Base-by-base conservation (phyloP, 2,888 invertebrate genomes). In the Eupithecia dodoneata region DNA sequence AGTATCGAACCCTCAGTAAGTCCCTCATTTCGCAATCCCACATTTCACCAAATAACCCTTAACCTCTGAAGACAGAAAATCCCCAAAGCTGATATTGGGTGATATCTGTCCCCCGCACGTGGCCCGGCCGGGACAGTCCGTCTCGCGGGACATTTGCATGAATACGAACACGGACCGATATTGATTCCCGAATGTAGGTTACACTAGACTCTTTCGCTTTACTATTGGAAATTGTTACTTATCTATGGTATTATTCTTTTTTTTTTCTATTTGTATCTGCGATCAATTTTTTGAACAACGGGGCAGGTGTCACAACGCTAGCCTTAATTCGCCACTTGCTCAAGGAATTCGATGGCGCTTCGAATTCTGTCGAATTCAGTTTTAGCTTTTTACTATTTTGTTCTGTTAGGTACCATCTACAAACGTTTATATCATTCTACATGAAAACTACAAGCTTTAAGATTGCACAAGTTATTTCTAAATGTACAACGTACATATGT, bases 71-170 rank as follows among this genome's bases (percentile, higher is more conserved):
- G 45, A 47, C 70, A 70, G 47, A 47, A 70, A 70, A 70, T 47
- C 30, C 47, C 70, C 47, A 18, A 42, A 66, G 66, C 66, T 42
- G 70, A n/a, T 70, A 70, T 70, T 49, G 13, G 30, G 47, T 18
- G 42, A 45, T 70, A 70, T 70, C 70, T 70, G 70, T 47, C 70
- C 69, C 69, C 5, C 10, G 70, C 42, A 67, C 70, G 70, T 45
- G 18, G 47, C 12, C 67, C 44, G 67, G n/a, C 18, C 42, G 66
- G 42, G 66, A 42, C 66, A 15, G 80, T 79, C 80, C 73, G 79
- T 82, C 83, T 81, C 81, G 74, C 74, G 81, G 80, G 80, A 76
- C 78, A 79, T 81, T 80, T 81, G 80, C 82, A 82, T 82, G 75
- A 79, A 81, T 63, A 63, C 63, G 63, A 75, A 69, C 70, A n/a